Base-by-base conservation (phyloP, 2,888 invertebrate genomes). In the Microdon myrmicae region DNA sequence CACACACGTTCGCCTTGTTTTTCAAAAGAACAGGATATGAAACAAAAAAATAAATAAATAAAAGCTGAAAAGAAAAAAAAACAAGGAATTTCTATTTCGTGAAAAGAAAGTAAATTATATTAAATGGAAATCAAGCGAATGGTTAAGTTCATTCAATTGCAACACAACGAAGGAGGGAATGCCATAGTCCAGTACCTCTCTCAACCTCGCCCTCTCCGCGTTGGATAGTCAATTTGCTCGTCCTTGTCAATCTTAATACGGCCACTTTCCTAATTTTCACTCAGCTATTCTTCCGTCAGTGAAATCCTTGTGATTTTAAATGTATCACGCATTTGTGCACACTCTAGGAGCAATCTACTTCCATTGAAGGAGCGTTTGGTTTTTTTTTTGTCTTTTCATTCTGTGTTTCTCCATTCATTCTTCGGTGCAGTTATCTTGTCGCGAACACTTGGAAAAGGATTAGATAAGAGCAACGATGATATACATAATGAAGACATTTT, bases 21-120 rank as follows among this genome's bases (percentile, higher is more conserved):
- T 49, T 28, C 39, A 41, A 23, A 3, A 12, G 7, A 14, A n/a
- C n/a, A 29, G 14, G 8, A 37, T 22, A 13, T 10, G 9, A 23
- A 3, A 20, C 9, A 39, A 8, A 7, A 31, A 19, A 17, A 5
- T 7, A 34, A 3, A 17, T 4, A 8, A 12, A 26, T 22, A 23
- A 7, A 20, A 16, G 9, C 12, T 2, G n/a, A n/a, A n/a, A n/a
- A n/a, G n/a, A n/a, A n/a, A n/a, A n/a, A n/a, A n/a, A n/a, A n/a
- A n/a, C n/a, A n/a, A n/a, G n/a, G n/a, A n/a, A n/a, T 10, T 26
- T 10, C 6, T 23, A 10, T 59, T 47, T 41, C 35, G 32, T 61
- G 61, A 39, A 49, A 49, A 25, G 55, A 61, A 55, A 61, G 34
- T 61, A 61, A 61, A 55, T 58, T 64, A 58, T 53, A 51, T 58